These are phyloP conservation scores for Acridotheres tristis DNA, from an alignment of 2,797 vertebrate species.

Conservation along the genomic window DNA sequence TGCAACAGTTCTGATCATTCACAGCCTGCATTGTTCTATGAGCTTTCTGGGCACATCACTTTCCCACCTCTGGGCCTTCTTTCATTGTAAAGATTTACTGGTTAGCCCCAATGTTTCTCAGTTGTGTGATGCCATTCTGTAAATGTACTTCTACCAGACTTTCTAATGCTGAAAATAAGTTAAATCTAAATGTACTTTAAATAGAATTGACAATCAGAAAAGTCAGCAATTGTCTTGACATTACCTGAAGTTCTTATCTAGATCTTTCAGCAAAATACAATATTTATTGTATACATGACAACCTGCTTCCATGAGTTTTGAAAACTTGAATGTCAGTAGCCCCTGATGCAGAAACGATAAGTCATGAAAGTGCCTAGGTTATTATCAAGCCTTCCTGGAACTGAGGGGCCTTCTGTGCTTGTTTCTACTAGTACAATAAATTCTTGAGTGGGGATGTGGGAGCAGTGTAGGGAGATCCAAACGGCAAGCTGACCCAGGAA, in stretches of 20 bases:
- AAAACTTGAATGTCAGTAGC: neutral
- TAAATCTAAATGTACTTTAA: neutral
- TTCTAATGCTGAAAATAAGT: neutral
- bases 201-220: neutral
- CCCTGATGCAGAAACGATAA: neutral
- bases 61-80: neutral
- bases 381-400: neutral
- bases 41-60: neutral
- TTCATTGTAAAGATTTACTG: neutral
- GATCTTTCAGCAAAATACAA: neutral
- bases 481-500: neutral
- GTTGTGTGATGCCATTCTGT: neutral
- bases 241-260: neutral
- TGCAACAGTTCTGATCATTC: neutral
- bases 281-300: neutral
- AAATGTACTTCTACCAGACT: neutral
- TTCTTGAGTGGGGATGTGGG: neutral
- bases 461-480: neutral
- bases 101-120: neutral
- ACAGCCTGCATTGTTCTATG: neutral
- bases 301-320: neutral
- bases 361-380: neutral
- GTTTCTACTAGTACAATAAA: neutral
- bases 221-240: neutral
- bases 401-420: neutral